These are phyloP conservation scores for Baronia brevicornis DNA, from an alignment of 2,888 invertebrate species.

Conservation along the genomic window DNA sequence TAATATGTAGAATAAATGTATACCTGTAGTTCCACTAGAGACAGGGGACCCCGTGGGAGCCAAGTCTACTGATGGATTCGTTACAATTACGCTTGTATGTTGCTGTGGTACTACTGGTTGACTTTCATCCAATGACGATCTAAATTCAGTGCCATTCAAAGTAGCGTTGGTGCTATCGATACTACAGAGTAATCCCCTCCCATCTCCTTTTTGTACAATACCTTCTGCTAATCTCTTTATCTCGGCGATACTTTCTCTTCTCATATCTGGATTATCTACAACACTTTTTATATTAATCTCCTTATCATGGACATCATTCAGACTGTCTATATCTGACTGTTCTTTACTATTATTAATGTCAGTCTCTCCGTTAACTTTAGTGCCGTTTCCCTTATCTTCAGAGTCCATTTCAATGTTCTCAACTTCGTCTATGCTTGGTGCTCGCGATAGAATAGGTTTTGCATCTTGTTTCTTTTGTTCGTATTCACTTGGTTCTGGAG, in stretches of 20 bases:
- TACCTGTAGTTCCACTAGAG: slow-evolving; percentile 62
- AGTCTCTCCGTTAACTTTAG: slow-evolving; percentile 71
- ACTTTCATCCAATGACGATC: slow-evolving; percentile 48
- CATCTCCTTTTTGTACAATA: slow-evolving; percentile 69
- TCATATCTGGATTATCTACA: slow-evolving; percentile 64
- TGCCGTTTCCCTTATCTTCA: slow-evolving; percentile 45
- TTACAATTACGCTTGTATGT: slow-evolving; percentile 81
- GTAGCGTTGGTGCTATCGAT: slow-evolving; percentile 61
- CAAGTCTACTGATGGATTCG: slow-evolving; percentile 82
- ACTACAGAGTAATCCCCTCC: slow-evolving; percentile 58
- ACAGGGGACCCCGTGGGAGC: slow-evolving; percentile 63
- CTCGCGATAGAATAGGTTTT: slow-evolving; percentile 57
- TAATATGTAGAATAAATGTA: slow-evolving; percentile 9
- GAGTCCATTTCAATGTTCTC: slow-evolving; percentile 64
- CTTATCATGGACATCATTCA: slow-evolving; percentile 65
- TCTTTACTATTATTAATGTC: slow-evolving; percentile 70
- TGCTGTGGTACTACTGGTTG: slow-evolving; percentile 46
- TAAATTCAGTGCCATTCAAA: slow-evolving; percentile 50
- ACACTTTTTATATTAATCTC: slow-evolving; percentile 58
- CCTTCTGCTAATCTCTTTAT: slow-evolving; percentile 66
- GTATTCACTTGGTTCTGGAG: slow-evolving; percentile 65
- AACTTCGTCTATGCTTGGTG: slow-evolving; percentile 67
- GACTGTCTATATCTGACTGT: slow-evolving; percentile 60
- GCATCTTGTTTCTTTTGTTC: slow-evolving; percentile 51
- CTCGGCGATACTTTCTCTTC: slow-evolving; percentile 65